Conservation (phyloP, 1,140 invertebrate genomes). For the Popillia japonica region DNA sequence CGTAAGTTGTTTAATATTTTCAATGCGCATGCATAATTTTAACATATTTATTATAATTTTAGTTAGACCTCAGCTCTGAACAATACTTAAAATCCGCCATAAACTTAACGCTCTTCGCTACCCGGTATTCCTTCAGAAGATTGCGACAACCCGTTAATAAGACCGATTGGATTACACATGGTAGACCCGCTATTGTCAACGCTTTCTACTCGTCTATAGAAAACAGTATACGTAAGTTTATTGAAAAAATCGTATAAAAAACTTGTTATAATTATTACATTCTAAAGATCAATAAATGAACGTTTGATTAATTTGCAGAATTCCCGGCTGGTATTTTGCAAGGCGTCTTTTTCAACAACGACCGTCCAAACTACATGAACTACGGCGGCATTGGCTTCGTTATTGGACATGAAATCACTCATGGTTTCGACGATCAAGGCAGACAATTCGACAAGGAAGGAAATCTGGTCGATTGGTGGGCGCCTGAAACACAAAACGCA, state of each 20-base stretch:
- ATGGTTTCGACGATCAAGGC: slow-evolving; percentile 84
- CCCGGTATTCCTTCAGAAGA: slow-evolving; percentile 68
- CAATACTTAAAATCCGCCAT: slow-evolving; percentile 68
- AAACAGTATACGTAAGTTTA: slow-evolving; percentile 70
- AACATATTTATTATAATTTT: slow-evolving; percentile 45
- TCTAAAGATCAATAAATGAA: no score
- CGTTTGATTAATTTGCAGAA: slow-evolving; percentile 56
- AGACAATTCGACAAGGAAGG: slow-evolving; percentile 90
- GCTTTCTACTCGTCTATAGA: slow-evolving; percentile 73
- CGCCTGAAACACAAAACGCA: slow-evolving; percentile 54
- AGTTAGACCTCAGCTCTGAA: slow-evolving; percentile 66
- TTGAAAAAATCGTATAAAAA: no score
- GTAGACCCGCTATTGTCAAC: slow-evolving; percentile 72
- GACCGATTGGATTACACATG: slow-evolving; percentile 73
- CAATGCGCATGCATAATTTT: background rate
- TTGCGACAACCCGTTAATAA: slow-evolving; percentile 72
- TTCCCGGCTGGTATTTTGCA: slow-evolving; percentile 79
- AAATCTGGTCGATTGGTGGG: slow-evolving; percentile 72
- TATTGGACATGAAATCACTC: slow-evolving; percentile 68
- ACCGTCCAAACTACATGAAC: slow-evolving; percentile 74
- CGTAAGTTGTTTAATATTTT: slow-evolving; percentile 42
- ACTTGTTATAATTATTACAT: no score
- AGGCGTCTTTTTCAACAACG: slow-evolving; percentile 71
- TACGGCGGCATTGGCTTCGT: slow-evolving; percentile 66
- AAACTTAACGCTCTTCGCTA: slow-evolving; percentile 69